These are phyloP conservation scores for Troides oblongomaculatus DNA, from an alignment of 2,888 invertebrate genomes.

Conservation along the genomic window DNA sequence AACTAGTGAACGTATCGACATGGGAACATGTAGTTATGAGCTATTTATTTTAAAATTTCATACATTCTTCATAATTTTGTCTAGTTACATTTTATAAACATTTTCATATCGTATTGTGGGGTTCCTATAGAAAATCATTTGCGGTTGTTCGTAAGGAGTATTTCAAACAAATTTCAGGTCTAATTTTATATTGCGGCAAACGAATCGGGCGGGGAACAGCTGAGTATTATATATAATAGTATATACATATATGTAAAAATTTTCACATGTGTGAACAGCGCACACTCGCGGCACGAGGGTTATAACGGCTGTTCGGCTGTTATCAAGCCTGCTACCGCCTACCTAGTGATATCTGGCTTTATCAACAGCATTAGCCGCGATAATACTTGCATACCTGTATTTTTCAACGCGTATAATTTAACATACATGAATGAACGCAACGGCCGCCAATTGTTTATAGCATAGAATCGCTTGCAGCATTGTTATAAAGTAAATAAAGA, in stretches of 20 bases:
- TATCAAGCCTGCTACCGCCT: conserved; percentile 57
- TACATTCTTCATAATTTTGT: too few relatives aligned
- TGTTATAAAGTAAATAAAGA: conserved; percentile 26
- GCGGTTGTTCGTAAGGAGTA: too few relatives aligned
- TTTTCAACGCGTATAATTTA: conserved; percentile 44
- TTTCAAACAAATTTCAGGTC: too few relatives aligned
- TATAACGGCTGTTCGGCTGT: conserved; percentile 34
- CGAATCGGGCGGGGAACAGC: too few relatives aligned
- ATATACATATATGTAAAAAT: conserved; percentile 25
- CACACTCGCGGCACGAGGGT: conserved; percentile 22
- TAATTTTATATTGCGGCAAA: too few relatives aligned
- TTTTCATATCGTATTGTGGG: too few relatives aligned
- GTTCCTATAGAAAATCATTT: too few relatives aligned
- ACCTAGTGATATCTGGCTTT: conserved; percentile 53
- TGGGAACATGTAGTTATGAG: too few relatives aligned
- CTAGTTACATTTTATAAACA: too few relatives aligned
- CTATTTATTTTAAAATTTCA: too few relatives aligned
- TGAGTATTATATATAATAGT: neutral
- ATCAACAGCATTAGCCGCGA: conserved; percentile 62
- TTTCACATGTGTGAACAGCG: conserved; percentile 36
- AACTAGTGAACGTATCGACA: too few relatives aligned
- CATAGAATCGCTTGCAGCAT: conserved; percentile 30
- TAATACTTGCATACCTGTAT: conserved; percentile 61
- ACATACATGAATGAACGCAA: conserved; percentile 51
- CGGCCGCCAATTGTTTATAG: conserved; percentile 34